phyloP scores from a whole-genome alignment of 2,888 invertebrate species.

The Cephus rjabovi region DNA sequence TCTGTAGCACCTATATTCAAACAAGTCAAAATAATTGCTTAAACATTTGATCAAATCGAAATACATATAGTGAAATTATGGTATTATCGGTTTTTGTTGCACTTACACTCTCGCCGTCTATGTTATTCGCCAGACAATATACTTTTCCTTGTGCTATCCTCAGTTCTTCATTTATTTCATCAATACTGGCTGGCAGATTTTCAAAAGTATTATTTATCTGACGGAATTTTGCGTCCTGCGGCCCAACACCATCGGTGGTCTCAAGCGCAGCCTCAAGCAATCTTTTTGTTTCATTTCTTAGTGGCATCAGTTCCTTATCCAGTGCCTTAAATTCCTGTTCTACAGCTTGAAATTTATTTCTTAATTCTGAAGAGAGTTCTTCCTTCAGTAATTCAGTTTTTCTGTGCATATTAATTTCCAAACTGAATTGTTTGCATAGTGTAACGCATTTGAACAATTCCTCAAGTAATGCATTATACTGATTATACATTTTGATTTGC shows the following conservation, averaged over 20 bases:
- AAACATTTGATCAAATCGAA: neutral
- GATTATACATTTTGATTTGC: slow-evolving; percentile 50
- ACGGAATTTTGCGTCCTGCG: slow-evolving; percentile 70
- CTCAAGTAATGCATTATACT: slow-evolving; percentile 48
- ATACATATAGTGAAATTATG: neutral
- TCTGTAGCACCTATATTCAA: slow-evolving; percentile 69
- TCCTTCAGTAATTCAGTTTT: slow-evolving; percentile 45
- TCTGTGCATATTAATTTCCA: slow-evolving; percentile 42
- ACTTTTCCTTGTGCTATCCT: slow-evolving; percentile 73
- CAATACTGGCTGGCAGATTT: slow-evolving; percentile 69
- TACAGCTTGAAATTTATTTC: slow-evolving; percentile 48
- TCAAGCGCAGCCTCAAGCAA: slow-evolving; percentile 70
- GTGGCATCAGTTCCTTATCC: slow-evolving; percentile 52
- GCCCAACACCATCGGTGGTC: slow-evolving; percentile 71
- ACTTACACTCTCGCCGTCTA: slow-evolving; percentile 71
- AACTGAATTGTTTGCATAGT: slow-evolving; percentile 44
- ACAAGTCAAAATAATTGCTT: slow-evolving; percentile 5
- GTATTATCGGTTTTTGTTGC: neutral
- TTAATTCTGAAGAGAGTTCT: slow-evolving; percentile 56
- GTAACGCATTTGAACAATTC: slow-evolving; percentile 49
- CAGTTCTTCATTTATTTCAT: slow-evolving; percentile 70
- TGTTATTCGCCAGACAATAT: slow-evolving; percentile 72
- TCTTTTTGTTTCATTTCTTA: slow-evolving; percentile 67
- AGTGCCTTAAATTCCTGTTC: slow-evolving; percentile 57
- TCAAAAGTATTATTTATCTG: slow-evolving; percentile 46